Evolutionary conservation across 2,888 invertebrate genomes (phyloP), one percentile per base, ranked within the genome.

Genomic region (Melangyna quadrimaculata): DNA sequence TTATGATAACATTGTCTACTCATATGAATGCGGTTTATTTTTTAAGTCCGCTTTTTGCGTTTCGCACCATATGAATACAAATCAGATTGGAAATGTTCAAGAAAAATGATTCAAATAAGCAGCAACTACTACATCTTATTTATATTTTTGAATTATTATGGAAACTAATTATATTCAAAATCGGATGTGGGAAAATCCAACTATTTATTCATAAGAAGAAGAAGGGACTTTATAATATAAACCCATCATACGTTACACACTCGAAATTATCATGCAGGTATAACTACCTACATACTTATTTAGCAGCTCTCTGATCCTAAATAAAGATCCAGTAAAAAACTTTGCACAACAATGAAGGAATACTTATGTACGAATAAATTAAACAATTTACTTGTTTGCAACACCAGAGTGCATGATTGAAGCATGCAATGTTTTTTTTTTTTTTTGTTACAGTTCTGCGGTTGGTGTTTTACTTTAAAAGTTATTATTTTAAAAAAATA

Each of bases 61-160:
- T 78, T 86, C 86, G 77, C 86, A 81, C 77, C 63, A 65, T 55
- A 70, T 78, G 81, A 77, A 86, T 81, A 86, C 81, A 86, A 81
- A 81, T 81, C 81, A 73, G 78, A 59, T 81, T 77, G 77, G 43
- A 70, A 77, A 65, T 70, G 27, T 32, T 73, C 45, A 73, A 71
- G 29, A 27, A 43, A 35, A 37, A 40, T 19, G 27, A 75, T 59
- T 53, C 19, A 71, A 63, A 51, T 3, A 22, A 65, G 35, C 7
- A 32, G 7, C 35, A 35, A 55, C 17, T 2, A 55, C 24, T 48
- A 17, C 1, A 8, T 2, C 3, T 19, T 10, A n/a, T 17, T 22
- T 14, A 2, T 73, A 45, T 57, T 55, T 43, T 55, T 55, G 17
- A 53, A 75, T 65, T 51, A 67, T 35, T 57, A 71, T 75, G 65